A percentile compares a stretch with the other conserved stretches of the same genome.
These are phyloP conservation scores for Netelia melanura DNA, from an alignment of 2,888 invertebrate species.

Conservation along the genomic window DNA sequence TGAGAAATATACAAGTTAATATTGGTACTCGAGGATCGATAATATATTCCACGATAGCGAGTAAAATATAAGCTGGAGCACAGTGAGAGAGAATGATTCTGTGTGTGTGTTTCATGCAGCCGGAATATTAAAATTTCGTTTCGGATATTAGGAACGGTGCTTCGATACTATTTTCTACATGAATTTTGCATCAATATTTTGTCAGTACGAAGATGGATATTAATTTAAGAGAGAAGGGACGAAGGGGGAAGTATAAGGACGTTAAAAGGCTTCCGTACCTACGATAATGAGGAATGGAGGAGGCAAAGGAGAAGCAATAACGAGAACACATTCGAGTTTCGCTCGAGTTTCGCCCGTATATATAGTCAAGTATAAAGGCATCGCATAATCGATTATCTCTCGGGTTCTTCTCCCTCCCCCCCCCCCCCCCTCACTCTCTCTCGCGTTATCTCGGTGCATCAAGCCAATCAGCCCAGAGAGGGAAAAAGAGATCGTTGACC, in stretches of 20 bases:
- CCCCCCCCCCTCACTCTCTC: conserved; percentile 6
- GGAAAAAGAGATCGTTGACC: conserved; percentile 65
- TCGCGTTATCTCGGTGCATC: conserved; percentile 28
- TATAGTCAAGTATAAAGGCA: conserved; percentile 9
- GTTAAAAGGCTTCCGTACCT: neutral
- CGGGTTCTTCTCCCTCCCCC: conserved; percentile 23
- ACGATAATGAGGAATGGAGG: neutral
- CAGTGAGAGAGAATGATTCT: neutral
- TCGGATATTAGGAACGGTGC: neutral
- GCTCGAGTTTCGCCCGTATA: conserved; percentile 57
- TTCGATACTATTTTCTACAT: neutral
- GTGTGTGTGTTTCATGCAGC: conserved; percentile 7
- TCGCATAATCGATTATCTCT: conserved; percentile 11
- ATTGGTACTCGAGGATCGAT: conserved; percentile 31
- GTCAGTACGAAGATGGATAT: neutral
- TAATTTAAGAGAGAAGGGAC: neutral
- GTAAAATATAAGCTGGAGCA: neutral
- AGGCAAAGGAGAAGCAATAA: neutral
- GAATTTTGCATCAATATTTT: neutral
- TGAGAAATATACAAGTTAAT: conserved; percentile 28
- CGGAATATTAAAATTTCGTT: conserved; percentile 21
- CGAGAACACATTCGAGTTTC: conserved; percentile 16
- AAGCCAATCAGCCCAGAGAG: conserved; percentile 28
- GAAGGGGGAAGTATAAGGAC: neutral
- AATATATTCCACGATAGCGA: conserved; percentile 29